Evolutionary conservation across 1,140 invertebrate species (phyloP).

Genomic region (Sinella curviseta): DNA sequence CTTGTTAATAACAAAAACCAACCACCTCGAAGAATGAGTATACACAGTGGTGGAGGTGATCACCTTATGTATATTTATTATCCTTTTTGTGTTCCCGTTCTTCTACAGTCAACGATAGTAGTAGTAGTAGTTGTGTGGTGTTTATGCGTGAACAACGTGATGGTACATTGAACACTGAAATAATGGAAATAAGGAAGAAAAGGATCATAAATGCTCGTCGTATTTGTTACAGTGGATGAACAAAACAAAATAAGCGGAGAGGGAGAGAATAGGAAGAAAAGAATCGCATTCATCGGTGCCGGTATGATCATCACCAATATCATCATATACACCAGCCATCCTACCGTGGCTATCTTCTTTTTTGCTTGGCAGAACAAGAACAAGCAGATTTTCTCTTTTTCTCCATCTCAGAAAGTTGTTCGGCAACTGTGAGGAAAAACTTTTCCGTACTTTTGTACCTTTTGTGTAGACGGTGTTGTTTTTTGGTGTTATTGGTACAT

Average conservation of each 20-base stretch:
- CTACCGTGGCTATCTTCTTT: background rate
- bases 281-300: background rate
- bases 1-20: no score
- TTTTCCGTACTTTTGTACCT: background rate
- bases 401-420: background rate
- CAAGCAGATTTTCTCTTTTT: background rate
- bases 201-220: conserved; percentile 13
- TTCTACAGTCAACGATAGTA: background rate
- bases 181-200: conserved; percentile 16
- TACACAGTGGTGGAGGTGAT: no score
- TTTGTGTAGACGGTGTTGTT: background rate
- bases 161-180: conserved; percentile 4
- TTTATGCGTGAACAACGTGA: conserved; percentile 15
- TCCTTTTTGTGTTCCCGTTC: background rate
- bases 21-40: no score
- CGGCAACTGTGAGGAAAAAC: background rate
- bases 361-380: background rate
- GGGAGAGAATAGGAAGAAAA: background rate
- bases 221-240: background rate
- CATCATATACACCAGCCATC: background rate
- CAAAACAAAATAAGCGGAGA: background rate
- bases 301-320: background rate
- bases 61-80: background rate
- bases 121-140: background rate
- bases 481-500: background rate